Evolutionary conservation across 2,797 vertebrate genomes (phyloP).

Genomic region (Poecilia wingei): DNA sequence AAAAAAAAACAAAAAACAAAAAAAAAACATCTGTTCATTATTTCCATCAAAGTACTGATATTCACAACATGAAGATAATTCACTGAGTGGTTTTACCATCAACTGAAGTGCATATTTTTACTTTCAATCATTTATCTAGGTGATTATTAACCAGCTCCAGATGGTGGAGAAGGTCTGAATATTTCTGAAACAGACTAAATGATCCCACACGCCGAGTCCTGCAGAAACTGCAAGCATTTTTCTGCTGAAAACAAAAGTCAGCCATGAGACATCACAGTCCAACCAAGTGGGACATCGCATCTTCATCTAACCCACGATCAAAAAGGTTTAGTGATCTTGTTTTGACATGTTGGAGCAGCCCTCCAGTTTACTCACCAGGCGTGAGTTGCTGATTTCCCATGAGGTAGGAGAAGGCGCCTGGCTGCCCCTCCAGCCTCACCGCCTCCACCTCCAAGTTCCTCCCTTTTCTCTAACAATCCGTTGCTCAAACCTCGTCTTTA

Average conservation of each 20-base stretch:
- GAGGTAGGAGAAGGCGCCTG: constrained; percentile 33
- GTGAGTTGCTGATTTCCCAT: constrained; percentile 48
- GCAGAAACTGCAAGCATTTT: constrained; percentile 6
- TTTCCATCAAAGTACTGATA: constrained; percentile 18
- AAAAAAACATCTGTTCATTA: constrained; percentile 49
- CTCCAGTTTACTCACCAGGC: constrained; percentile 44
- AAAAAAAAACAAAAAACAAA: neutral
- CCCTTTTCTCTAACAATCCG: constrained; percentile 2
- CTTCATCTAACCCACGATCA: constrained; percentile 53
- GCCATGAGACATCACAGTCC: constrained; percentile 22
- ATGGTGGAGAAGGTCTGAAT: neutral
- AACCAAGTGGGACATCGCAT: constrained; percentile 45
- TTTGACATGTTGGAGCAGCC: constrained; percentile 44
- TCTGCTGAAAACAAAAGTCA: constrained; percentile 31
- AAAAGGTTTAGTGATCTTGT: constrained; percentile 59
- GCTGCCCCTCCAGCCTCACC: constrained; percentile 14
- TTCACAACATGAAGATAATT: constrained; percentile 6
- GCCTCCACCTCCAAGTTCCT: constrained; percentile 3
- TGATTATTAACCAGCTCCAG: constrained; percentile 11
- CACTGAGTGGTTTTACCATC: neutral
- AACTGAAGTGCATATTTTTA: constrained; percentile 11
- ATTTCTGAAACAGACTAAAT: neutral
- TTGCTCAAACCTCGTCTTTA: constrained; percentile 30
- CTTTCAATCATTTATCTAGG: neutral
- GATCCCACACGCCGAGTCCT: constrained; percentile 1